phyloP scores from a whole-genome alignment of 53 echinoderm and acorn worm species.

The Actinopyga echinites region DNA sequence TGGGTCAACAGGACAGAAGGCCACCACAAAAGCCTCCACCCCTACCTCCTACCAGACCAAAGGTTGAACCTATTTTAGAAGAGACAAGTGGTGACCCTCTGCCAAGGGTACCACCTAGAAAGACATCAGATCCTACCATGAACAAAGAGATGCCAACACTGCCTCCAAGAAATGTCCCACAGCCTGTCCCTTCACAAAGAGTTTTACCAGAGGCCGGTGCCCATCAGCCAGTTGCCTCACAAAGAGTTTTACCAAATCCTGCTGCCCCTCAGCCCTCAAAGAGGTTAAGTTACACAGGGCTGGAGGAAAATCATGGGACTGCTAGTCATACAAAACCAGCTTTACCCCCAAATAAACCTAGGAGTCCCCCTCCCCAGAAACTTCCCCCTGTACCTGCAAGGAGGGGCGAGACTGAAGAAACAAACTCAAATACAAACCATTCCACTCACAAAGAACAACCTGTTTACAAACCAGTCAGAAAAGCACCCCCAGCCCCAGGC shows the following conservation, averaged over 20 bases:
- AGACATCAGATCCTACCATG: too few relatives aligned
- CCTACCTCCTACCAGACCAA: neutral
- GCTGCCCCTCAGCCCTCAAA: neutral
- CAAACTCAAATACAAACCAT: conserved; percentile 4
- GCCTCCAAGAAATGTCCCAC: neutral
- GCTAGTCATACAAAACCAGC: neutral
- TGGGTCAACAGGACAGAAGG: neutral
- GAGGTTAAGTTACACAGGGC: neutral
- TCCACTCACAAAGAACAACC: neutral
- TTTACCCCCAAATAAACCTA: neutral
- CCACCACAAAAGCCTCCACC: neutral
- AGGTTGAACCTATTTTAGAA: neutral
- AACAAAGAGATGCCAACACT: neutral
- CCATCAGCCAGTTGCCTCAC: neutral
- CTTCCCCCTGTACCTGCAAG: neutral
- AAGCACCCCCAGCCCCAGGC: conserved; percentile 44
- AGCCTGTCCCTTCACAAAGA: neutral
- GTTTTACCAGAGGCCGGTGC: neutral
- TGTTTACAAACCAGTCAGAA: conserved; percentile 25
- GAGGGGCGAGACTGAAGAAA: neutral
- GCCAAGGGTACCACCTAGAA: neutral
- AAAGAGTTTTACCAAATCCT: too few relatives aligned
- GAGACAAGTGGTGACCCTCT: neutral
- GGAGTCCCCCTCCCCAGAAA: neutral
- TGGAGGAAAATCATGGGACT: neutral